Evolutionary conservation across 2,888 invertebrate genomes (phyloP), one percentile per base, ranked within the genome.

Genomic region (Trichacis sp.): DNA sequence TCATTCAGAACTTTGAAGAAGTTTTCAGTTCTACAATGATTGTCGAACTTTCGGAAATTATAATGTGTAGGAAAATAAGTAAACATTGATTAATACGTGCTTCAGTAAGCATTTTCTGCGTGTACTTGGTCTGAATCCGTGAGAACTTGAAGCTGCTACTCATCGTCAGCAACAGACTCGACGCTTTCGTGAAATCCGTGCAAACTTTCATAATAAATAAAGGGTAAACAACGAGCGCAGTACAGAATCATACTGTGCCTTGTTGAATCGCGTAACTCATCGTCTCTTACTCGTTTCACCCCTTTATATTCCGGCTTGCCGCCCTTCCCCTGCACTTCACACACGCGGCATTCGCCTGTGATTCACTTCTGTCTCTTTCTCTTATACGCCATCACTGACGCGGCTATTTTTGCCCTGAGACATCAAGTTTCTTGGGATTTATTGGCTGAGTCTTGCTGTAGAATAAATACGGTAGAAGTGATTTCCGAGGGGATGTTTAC

Each of bases 121-220:
- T 64, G 51, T 56, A 58, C 52, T 60, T 64, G 56, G 59, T 43
- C 51, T 64, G 60, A 64, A 64, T 64, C 58, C 59, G 49, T 29
- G 61, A 64, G 64, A 69, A 66, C 73, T 71, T 74, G 73, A 75
- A 67, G 70, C 73, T 70, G 53, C 70, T 69, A 65, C 61, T 63
- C 67, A 62, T 65, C 64, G 68, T 71, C 64, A 72, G 58, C 71
- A 68, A 63, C 65, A 64, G 62, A 69, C 66, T 69, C 69, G 71
- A 74, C 74, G 76, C 75, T 71, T 75, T 77, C 73, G 78, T 72
- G 74, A 81, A 81, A 81, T 80, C 80, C 76, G 74, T 75, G 71
- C 76, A 76, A 82, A 81, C 80, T 82, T 82, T 79, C 70, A 77
- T 80, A 79, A 81, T 81, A 82, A 82, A 81, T 82, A 81, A 81